Evolutionary conservation across 2,113 vertebrate species (phyloP).

Genomic region (Neolamprologus toae): DNA sequence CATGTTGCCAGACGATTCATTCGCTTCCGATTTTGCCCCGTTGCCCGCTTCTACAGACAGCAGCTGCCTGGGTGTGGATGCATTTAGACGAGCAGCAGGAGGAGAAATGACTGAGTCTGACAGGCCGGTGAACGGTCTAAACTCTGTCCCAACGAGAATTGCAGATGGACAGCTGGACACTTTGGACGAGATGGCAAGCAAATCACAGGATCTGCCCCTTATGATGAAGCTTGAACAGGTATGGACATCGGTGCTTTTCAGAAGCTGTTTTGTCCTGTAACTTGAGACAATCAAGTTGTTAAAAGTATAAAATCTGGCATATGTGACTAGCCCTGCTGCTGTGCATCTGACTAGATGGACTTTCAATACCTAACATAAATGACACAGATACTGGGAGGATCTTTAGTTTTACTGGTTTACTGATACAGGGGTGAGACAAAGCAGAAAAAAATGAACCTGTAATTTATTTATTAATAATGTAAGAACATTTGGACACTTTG

Average conservation of each 20-base stretch:
- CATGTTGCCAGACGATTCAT: slow-evolving; percentile 57
- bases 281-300: neutral
- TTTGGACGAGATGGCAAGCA: slow-evolving; percentile 13
- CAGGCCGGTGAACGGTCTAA: neutral
- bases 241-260: neutral
- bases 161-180: slow-evolving; percentile 12
- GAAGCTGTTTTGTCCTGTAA: neutral
- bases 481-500: neutral
- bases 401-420: neutral
- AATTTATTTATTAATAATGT: neutral
- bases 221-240: slow-evolving; percentile 85
- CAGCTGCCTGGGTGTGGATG: slow-evolving; percentile 60
- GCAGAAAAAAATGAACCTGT: neutral
- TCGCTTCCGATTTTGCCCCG: slow-evolving; percentile 56
- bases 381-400: neutral
- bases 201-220: slow-evolving; percentile 62
- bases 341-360: neutral
- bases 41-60: slow-evolving; percentile 70
- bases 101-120: neutral
- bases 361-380: neutral
- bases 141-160: neutral
- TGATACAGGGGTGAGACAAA: neutral
- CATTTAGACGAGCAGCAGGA: neutral
- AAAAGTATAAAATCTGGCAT: neutral
- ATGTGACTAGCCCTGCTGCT: neutral